Base-by-base conservation (phyloP, 2,888 invertebrate genomes). In the Caenorhabditis sp. region DNA sequence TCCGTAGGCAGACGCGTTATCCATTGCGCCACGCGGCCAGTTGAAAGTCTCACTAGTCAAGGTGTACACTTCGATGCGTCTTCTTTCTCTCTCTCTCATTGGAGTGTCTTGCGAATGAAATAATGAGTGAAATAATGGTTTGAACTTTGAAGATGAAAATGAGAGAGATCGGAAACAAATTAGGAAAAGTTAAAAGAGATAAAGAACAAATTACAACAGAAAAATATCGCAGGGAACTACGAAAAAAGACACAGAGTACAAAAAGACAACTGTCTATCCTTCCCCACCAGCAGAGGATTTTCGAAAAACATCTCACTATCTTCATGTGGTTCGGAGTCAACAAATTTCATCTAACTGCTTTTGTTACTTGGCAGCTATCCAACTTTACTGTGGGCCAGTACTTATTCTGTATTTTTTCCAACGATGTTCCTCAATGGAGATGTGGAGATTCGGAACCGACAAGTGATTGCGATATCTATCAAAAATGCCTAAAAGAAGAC, bases 1-100 rank as follows among this genome's bases (percentile, higher is more conserved):
- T 92, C 89, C 91, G 91, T 91, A 91, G 91, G 88, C 90, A 89
- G 91, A 92, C 91, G 91, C 91, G 86, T 88, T 87, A 86, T 88
- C 87, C 88, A 87, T 86, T 88, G 86, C 86, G 88, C 87, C 86
- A 88, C 87, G 81, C 71, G 71, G 71, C 71, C 71, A 62, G 40
- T 20, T 37, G 60, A 20, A 15, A 18, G 2, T 18, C 11, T 20
- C 18, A n/a, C 9, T 47, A 8, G n/a, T 47, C 18, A 47, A 40
- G 47, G 4, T 18, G 47, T 47, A 20, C n/a, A 47, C 47, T 47
- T 47, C 6, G 5, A 4, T 6, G 32, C 32, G 32, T 9, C 32
- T 32, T 4, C 5, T 32, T n/a, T n/a, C n/a, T n/a, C n/a, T n/a
- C n/a, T n/a, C n/a, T n/a, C n/a, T n/a, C n/a, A n/a, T n/a, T n/a